Conservation (phyloP, 2,888 invertebrate genomes). For the Drosophila mercatorum region DNA sequence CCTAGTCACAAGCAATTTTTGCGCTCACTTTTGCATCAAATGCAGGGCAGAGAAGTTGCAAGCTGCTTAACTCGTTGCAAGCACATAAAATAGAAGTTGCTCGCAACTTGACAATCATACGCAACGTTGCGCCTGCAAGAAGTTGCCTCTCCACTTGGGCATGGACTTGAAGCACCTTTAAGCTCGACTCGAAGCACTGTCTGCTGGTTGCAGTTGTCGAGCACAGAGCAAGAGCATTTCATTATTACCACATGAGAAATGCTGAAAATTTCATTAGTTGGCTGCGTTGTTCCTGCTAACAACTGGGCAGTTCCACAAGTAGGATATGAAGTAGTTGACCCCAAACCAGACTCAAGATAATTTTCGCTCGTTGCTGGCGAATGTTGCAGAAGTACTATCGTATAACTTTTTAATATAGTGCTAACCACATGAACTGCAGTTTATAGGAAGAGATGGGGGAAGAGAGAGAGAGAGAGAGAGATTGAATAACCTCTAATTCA, state of each 20-base stretch:
- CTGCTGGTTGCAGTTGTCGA: not conserved
- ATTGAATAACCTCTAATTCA: not conserved
- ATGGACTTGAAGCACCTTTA: constrained; percentile 24
- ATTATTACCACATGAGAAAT: constrained; percentile 74
- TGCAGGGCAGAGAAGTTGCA: constrained; percentile 38
- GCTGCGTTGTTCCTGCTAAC: constrained; percentile 30
- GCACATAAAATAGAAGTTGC: constrained; percentile 34
- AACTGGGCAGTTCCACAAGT: constrained; percentile 15
- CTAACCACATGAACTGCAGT: not conserved
- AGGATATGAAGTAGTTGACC: not conserved
- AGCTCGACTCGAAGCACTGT: constrained; percentile 11
- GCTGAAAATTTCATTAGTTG: constrained; percentile 74
- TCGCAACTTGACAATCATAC: constrained; percentile 51
- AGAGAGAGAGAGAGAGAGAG: not conserved
- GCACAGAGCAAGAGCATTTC: constrained; percentile 61
- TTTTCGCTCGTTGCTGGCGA: not conserved
- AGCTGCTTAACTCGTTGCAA: constrained; percentile 53
- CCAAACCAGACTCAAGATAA: constrained; percentile 9
- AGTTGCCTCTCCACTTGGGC: constrained; percentile 5
- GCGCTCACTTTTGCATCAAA: constrained; percentile 57
- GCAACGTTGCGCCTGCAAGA: constrained; percentile 44
- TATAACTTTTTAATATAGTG: constrained; percentile 7
- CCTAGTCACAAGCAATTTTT: constrained; percentile 57
- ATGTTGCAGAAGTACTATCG: not conserved
- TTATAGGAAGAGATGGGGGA: no score